Conservation (phyloP, 2,888 invertebrate species). For the Erebia ligea region DNA sequence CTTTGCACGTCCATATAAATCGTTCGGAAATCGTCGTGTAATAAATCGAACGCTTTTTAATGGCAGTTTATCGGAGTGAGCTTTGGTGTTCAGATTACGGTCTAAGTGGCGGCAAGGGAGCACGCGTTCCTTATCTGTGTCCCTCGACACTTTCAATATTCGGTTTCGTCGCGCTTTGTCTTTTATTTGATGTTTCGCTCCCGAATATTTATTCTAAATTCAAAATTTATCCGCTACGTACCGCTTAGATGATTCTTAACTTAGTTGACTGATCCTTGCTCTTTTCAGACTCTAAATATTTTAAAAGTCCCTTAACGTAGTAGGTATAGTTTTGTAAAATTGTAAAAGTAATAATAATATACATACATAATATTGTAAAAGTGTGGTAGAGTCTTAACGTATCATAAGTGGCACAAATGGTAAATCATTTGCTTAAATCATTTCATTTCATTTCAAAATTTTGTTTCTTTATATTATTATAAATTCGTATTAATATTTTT, state of each 20-base stretch:
- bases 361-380: too few species aligned
- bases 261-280: not conserved
- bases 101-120: slow-evolving; percentile 78
- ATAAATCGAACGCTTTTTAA: slow-evolving; percentile 83
- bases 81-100: slow-evolving; percentile 82
- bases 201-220: slow-evolving; percentile 27
- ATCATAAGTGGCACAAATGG: too few species aligned
- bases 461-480: too few species aligned
- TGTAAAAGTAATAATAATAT: too few species aligned
- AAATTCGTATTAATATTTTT: too few species aligned
- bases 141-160: slow-evolving; percentile 82
- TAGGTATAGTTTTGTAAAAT: too few species aligned
- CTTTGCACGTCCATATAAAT: slow-evolving; percentile 49
- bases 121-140: slow-evolving; percentile 79
- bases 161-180: slow-evolving; percentile 70
- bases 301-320: too few species aligned
- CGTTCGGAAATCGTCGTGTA: slow-evolving; percentile 78
- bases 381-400: too few species aligned
- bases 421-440: too few species aligned
- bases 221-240: not conserved
- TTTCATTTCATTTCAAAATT: not conserved
- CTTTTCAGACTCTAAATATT: too few species aligned
- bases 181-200: slow-evolving; percentile 56
- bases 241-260: not conserved
- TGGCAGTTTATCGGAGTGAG: slow-evolving; percentile 81